Evolutionary conservation across 2,797 vertebrate genomes (phyloP), one percentile per base, ranked within the genome.

Genomic region (Mallotus villosus): DNA sequence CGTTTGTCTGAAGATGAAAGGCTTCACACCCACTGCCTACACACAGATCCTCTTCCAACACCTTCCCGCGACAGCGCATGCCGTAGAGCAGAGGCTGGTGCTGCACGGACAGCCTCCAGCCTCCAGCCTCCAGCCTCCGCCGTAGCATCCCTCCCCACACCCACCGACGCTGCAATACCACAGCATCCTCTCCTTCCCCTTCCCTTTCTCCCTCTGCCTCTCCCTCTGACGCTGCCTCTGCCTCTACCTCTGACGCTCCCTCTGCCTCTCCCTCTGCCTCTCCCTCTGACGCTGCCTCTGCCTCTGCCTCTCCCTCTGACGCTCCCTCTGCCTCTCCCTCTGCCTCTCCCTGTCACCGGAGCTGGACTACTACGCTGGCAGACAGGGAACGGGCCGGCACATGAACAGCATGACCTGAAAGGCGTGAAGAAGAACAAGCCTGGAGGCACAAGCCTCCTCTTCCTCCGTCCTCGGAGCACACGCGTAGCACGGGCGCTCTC

Each of bases 11-110:
- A 82, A 93, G 91, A 94, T 93, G 90, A 94, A 94, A 93, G 92
- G 89, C 91, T 93, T 93, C 92, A 92, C 92, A 92, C 92, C 90
- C 91, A 85, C 91, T 91, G 92, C 92, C 92, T 92, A 92, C 93
- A 92, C 90, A 88, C 88, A 84, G 83, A 89, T 87, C 82, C 77
- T 86, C 88, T 90, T 86, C 90, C 88, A 87, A 92, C 92, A 94
- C 92, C 91, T 93, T 92, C 87, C 89, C 84, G 89, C 83, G 90
- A 94, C 90, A 87, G 89, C 87, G 83, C 88, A 87, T 34, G 17
- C 9, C 85, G 85, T 89, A 87, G 86, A 89, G 86, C 86, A 84
- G 85, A 85, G 89, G 87, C 91, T 90, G 81, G 84, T 84, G 84
- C 87, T 89, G 87, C 85, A 86, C 88, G 86, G 32, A 63, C 60